Base-by-base conservation (phyloP, 35 echinoderm and acorn worm species). In the Ophioderma brevispina region DNA sequence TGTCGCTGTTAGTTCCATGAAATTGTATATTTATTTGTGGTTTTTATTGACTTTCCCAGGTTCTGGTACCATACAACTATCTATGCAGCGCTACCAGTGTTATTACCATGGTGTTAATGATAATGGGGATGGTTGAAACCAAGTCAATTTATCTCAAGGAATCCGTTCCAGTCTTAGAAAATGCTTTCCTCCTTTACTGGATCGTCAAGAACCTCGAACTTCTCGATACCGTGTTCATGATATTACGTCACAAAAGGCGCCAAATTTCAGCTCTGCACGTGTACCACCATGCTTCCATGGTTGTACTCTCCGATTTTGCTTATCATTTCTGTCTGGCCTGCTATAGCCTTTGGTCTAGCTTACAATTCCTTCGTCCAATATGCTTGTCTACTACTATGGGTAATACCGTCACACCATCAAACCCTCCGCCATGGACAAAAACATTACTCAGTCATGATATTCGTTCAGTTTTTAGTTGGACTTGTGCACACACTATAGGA, bases 261-360 rank as follows among this genome's bases (percentile, higher is more conserved):
- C 96, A 98, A 80, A 92, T 98, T 46, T 98, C 96, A 0, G 95
- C 95, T 75, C 93, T 98, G 5, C 96, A 98, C 55, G 90, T 98
- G 10, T 98, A 98, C 76, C 96, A 98, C 75, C 96, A 98, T 25
- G 83, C 89, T 25, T 90, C 46, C 10, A 98, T 98, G 96, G 90
- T 98, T 31, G 81, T 95, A n/a, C 82, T 98, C 19, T 87, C 93
- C n/a, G 96, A 98, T 41, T 98, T 95, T 77, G 87, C 88, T 0
- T 98, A 95, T 64, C 93, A 90, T 43, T 90, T 76, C 33, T 90
- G 81, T 37, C 4, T 98, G 93, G 90, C 90, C 93, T 1, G 93
- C 77, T 25, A 94, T 98, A 18, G 96, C 87, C 10, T 98, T 98
- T 70, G 80, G 82, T 1, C 81, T 98, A 31, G 35, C 80, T 14